Percentiles rank a stretch among this genome's conserved stretches.
Conservation (phyloP, 2,797 vertebrate species). For the Crocodylus rhombifer region DNA sequence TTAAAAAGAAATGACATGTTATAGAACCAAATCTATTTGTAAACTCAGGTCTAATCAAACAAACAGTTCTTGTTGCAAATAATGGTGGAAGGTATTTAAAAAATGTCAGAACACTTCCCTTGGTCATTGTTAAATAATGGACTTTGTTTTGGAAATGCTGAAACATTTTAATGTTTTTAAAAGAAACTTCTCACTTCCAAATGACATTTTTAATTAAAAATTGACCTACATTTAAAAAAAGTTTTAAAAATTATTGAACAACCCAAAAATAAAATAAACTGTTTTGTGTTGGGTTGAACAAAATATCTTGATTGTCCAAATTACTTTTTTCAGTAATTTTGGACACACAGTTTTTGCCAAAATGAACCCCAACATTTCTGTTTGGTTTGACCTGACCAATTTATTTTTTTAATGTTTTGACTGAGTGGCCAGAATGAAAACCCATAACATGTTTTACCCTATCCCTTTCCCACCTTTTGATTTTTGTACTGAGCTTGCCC, state of each 20-base stretch:
- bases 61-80: background rate
- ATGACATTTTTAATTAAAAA: background rate
- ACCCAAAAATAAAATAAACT: background rate
- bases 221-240: background rate
- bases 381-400: background rate
- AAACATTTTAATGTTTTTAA: constrained; percentile 33
- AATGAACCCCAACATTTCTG: background rate
- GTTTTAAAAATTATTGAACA: constrained; percentile 13
- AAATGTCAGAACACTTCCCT: constrained; percentile 2
- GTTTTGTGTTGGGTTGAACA: background rate
- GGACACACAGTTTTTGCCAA: background rate
- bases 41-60: constrained; percentile 29
- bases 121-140: constrained; percentile 33
- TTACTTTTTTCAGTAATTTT: background rate
- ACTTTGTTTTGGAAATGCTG: constrained; percentile 56
- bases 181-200: constrained; percentile 27
- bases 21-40: constrained; percentile 9
- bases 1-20: background rate
- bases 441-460: background rate
- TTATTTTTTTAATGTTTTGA: background rate
- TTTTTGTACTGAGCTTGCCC: background rate
- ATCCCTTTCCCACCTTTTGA: background rate
- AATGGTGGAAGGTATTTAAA: background rate
- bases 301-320: background rate
- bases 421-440: fast-evolving